phyloP scores from a whole-genome alignment of 2,113 vertebrate species.

The Salminus brasiliensis region DNA sequence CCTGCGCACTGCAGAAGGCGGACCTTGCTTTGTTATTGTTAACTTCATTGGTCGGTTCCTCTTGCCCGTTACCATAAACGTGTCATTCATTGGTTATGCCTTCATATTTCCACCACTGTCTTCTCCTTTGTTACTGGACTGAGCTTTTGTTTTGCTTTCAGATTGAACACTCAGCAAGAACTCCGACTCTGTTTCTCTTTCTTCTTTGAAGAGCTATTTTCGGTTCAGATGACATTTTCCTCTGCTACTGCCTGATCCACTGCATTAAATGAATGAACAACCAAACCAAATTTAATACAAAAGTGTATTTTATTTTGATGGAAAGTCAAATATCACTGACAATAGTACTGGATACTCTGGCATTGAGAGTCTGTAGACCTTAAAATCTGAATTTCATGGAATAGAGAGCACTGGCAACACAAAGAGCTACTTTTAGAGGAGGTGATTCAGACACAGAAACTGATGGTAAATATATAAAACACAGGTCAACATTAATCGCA shows the following conservation, averaged over 20 bases:
- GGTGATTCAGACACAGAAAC: slow-evolving; percentile 34
- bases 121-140: slow-evolving; percentile 22
- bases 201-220: not conserved
- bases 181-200: not conserved
- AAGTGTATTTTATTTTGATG: slow-evolving; percentile 94
- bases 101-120: not conserved
- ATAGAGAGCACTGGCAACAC: slow-evolving; percentile 74
- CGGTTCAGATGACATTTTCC: not conserved
- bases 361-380: slow-evolving; percentile 75
- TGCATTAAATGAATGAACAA: not conserved
- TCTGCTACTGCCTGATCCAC: not conserved
- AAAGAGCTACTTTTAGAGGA: slow-evolving; percentile 58
- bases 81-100: slow-evolving; percentile 41
- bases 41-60: slow-evolving; percentile 68
- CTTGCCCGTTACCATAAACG: slow-evolving; percentile 64
- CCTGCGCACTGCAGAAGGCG: slow-evolving; percentile 40
- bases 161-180: slow-evolving; percentile 8
- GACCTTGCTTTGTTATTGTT: slow-evolving; percentile 66
- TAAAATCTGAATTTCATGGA: slow-evolving; percentile 74
- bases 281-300: slow-evolving; percentile 72
- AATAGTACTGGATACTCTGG: slow-evolving; percentile 78
- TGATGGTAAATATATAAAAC: slow-evolving; percentile 39
- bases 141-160: slow-evolving; percentile 24
- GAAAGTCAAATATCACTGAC: slow-evolving; percentile 89
- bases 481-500: slow-evolving; percentile 21